A percentile compares a stretch with the other conserved stretches of the same genome.
phyloP scores from a whole-genome alignment of 2,888 invertebrate species.

The Andrena chrysosceles region DNA sequence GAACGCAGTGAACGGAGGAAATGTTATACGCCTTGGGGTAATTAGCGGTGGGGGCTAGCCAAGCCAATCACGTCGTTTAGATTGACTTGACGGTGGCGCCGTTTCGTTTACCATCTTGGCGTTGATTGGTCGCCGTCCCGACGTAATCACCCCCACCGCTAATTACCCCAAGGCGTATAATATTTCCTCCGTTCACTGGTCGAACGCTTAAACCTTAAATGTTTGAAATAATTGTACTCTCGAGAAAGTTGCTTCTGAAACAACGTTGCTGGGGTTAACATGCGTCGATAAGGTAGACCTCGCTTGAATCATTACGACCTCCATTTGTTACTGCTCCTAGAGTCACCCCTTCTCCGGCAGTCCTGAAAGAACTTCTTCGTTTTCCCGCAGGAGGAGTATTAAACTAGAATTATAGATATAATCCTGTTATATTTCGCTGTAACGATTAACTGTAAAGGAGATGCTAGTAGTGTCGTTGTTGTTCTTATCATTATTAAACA shows the following conservation, averaged over 20 bases:
- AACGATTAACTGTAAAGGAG: slow-evolving; percentile 55
- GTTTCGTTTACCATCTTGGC: too few relatives aligned
- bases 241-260: neutral
- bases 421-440: slow-evolving; percentile 53
- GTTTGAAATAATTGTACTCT: neutral
- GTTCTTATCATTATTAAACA: slow-evolving; percentile 44
- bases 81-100: too few relatives aligned
- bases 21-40: too few relatives aligned
- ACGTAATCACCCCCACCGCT: too few relatives aligned
- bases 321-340: slow-evolving; percentile 42
- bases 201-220: neutral
- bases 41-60: too few relatives aligned
- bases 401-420: slow-evolving; percentile 48
- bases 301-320: slow-evolving; percentile 29
- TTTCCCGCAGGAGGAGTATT: slow-evolving; percentile 44
- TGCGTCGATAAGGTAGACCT: slow-evolving; percentile 33
- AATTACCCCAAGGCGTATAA: too few relatives aligned
- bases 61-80: too few relatives aligned
- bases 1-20: too few relatives aligned
- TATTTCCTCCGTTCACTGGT: too few relatives aligned
- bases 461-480: slow-evolving; percentile 59
- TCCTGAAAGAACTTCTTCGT: slow-evolving; percentile 35
- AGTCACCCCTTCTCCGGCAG: neutral
- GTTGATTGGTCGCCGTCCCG: too few relatives aligned
- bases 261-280: neutral